Base-by-base conservation (phyloP, 2,888 invertebrate genomes). In the Empis stercorea region DNA sequence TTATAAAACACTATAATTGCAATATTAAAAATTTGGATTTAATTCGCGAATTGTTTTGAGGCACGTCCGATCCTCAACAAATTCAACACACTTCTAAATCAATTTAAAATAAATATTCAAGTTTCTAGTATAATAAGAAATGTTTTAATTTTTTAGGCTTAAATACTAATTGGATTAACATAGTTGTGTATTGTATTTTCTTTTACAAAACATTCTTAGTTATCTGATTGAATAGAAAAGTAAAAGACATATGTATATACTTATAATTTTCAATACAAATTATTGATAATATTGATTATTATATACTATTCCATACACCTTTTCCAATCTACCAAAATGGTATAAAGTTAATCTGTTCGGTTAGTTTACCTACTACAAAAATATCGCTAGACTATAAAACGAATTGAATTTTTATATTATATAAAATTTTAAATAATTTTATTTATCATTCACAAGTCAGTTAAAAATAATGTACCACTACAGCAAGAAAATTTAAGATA, bases 31-130 rank as follows among this genome's bases (percentile, higher is more conserved):
- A 45, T 23, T 13, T n/a, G n/a, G 20, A 36, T 27, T 14, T 23
- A 34, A 30, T 32, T 15, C 46, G 43, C 34, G 14, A 48, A 44
- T 44, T 40, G 20, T 42, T 40, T 54, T 54, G 51, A 56, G 57
- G 61, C 56, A 66, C 68, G 64, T 65, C 67, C 66, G 64, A 63
- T 62, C 61, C 58, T 59, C 58, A 61, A 60, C 62, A 61, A 61
- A 56, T 58, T 59, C 54, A 60, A 59, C 59, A 59, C 61, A 61
- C 59, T 61, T 66, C 64, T 68, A 44, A 50, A 45, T 38, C 37
- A 40, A 48, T 45, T 57, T 57, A 55, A 59, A 58, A 57, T 55
- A 52, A 47, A 30, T 14, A 50, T 54, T 47, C 54, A 52, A 54
- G 56, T 56, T 54, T 55, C 51, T 59, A 56, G 60, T 54, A 56